A percentile compares a stretch with the other conserved stretches of the same genome.
Evolutionary conservation across 2,797 vertebrate species (phyloP).

Genomic region (Rhodeus uyekii): DNA sequence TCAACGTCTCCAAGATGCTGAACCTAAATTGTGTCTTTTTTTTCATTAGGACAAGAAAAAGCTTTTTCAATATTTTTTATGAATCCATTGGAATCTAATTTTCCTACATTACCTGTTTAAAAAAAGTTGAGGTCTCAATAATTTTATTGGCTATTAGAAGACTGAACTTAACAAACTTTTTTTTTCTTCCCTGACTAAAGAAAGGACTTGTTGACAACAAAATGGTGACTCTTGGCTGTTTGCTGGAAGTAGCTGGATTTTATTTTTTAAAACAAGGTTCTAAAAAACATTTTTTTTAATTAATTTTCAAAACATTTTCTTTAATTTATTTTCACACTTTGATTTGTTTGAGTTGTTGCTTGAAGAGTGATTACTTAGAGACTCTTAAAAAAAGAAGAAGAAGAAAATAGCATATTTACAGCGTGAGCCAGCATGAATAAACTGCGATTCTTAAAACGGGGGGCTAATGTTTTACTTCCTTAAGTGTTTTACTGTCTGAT

Average conservation of each 20-base stretch:
- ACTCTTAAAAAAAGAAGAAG: too few relatives aligned
- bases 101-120: not conserved
- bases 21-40: not conserved
- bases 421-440: not conserved
- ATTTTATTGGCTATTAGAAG: too few relatives aligned
- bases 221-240: not conserved
- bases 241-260: not conserved
- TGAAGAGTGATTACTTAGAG: too few relatives aligned
- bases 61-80: too few relatives aligned
- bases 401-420: not conserved
- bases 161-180: too few relatives aligned
- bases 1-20: not conserved
- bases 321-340: too few relatives aligned
- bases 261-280: not conserved
- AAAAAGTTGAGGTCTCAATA: not conserved
- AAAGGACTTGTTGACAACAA: too few relatives aligned
- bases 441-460: not conserved
- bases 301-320: too few relatives aligned
- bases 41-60: not conserved
- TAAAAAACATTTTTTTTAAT: too few relatives aligned
- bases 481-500: slow-evolving; percentile 10
- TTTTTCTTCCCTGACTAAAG: too few relatives aligned
- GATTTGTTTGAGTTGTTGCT: too few relatives aligned
- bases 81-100: not conserved
- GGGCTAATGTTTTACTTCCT: slow-evolving; percentile 36